Base-by-base conservation (phyloP, 1,140 invertebrate genomes). In the Maconellicoccus hirsutus region DNA sequence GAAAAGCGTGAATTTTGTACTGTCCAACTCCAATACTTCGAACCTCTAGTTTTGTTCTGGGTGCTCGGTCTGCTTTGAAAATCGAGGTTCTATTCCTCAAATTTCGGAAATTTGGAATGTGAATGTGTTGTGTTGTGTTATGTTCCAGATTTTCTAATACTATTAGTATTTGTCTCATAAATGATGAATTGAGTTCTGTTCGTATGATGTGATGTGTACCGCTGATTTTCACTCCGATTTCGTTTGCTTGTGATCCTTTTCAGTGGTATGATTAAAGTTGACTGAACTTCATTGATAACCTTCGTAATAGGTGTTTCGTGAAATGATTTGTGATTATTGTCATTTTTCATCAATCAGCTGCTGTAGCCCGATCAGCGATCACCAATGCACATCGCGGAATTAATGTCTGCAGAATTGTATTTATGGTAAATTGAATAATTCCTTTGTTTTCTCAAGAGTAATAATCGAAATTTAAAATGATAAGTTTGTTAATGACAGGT, bases 31-130 rank as follows among this genome's bases (percentile, higher is more conserved):
- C 29, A 12, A 33, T 6, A 33, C 6, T 52, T 52, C 42, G n/a
- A 19, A 52, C 42, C 61, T 23, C 61, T 23, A 25, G 16, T 66
- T 66, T 66, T 66, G 61, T 23, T 66, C 61, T 66, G 61, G 61
- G 61, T 66, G 61, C 25, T 66, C 21, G 42, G 25, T 25, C 21
- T 66, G 42, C 42, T 52, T 52, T 52, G 6, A 66, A 66, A 23
- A 66, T 66, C 61, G 61, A 66, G 25, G 6, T 66, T 19, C 42
- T 8, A 19, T 52, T 52, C 22, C 16, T 25, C 21, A 22, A 6
- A 19, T 59, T 59, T 59, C 52, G 52, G 52, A 66, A 66, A 66
- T 66, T 23, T 66, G 42, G 42, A 52, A 19, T 61, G 59, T 19
- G 59, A n/a, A n/a, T n/a, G n/a, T n/a, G n/a, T 61, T 61, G 14